Evolutionary conservation across 2,888 invertebrate genomes (phyloP).

Genomic region (Nomada fabriciana): DNA sequence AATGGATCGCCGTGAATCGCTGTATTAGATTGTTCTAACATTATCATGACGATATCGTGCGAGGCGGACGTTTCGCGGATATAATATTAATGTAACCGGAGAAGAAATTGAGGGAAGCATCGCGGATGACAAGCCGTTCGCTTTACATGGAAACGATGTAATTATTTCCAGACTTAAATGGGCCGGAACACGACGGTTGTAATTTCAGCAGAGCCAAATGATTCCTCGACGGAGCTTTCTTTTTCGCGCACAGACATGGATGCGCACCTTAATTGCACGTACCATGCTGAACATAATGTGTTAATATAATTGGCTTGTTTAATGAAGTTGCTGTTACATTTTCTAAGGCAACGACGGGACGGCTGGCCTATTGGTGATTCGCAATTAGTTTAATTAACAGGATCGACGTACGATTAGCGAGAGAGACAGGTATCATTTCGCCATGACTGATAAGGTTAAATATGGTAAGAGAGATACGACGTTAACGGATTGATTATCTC

Average conservation of each 20-base stretch:
- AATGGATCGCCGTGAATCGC: constrained; percentile 57
- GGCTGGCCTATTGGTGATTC: constrained; percentile 37
- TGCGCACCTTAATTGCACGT: constrained; percentile 36
- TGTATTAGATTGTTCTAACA: constrained; percentile 33
- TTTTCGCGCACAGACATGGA: constrained; percentile 12
- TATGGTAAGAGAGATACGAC: constrained; percentile 8
- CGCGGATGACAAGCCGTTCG: constrained; percentile 38
- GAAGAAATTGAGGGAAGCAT: constrained; percentile 32
- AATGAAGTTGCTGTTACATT: constrained; percentile 43
- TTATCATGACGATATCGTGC: constrained; percentile 58
- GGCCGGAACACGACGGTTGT: constrained; percentile 28
- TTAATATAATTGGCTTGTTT: constrained; percentile 61
- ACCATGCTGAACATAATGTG: constrained; percentile 46
- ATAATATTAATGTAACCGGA: constrained; percentile 25
- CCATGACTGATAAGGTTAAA: constrained; percentile 53
- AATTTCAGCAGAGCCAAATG: constrained; percentile 38
- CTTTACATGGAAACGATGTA: constrained; percentile 32
- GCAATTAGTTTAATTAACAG: constrained; percentile 67
- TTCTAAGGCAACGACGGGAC: constrained; percentile 51
- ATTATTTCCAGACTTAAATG: constrained; percentile 40
- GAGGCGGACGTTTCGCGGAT: constrained; percentile 40
- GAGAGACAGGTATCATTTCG: constrained; percentile 38
- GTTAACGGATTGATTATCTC: constrained; percentile 53
- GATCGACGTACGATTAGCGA: constrained; percentile 43
- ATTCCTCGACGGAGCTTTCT: constrained; percentile 23